A percentile compares a stretch with the other conserved stretches of the same genome.
These are phyloP conservation scores for Trichomycterus rosablanca DNA, from an alignment of 2,113 vertebrate genomes.

Conservation along the genomic window DNA sequence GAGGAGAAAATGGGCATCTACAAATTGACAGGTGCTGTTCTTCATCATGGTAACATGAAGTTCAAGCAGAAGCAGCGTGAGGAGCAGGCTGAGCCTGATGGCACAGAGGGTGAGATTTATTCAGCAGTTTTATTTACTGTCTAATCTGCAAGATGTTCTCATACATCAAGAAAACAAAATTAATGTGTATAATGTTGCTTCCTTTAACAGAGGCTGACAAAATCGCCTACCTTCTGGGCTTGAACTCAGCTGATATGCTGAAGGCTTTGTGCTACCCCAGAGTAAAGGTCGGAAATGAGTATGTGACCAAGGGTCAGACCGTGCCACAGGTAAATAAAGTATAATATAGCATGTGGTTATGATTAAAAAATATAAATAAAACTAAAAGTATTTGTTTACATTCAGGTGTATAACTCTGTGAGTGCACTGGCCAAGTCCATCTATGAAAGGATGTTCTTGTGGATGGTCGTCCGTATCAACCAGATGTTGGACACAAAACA, in stretches of 20 bases:
- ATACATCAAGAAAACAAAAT: neutral
- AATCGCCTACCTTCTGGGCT: conserved; percentile 52
- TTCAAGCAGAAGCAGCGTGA: conserved; percentile 77
- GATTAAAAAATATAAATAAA: neutral
- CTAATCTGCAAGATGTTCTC: too few relatives aligned
- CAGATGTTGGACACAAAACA: conserved; percentile 68
- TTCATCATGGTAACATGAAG: conserved; percentile 71
- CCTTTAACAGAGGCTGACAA: conserved; percentile 51
- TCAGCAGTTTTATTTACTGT: conserved; percentile 39
- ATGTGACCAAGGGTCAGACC: conserved; percentile 56
- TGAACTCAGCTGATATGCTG: conserved; percentile 57
- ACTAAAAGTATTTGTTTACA: too few relatives aligned
- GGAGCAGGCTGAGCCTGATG: conserved; percentile 72
- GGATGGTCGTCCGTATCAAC: conserved; percentile 67
- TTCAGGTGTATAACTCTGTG: conserved; percentile 57
- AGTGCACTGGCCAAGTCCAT: conserved; percentile 59
- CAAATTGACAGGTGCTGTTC: conserved; percentile 62
- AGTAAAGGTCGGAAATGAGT: conserved; percentile 54
- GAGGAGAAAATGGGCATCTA: conserved; percentile 37
- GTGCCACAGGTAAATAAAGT: conserved; percentile 48
- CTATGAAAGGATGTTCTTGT: conserved; percentile 70
- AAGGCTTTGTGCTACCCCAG: conserved; percentile 53
- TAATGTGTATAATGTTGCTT: neutral
- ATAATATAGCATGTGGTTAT: neutral
- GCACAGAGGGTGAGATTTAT: conserved; percentile 59